Conservation (phyloP, 2,888 invertebrate genomes). For the Sinhomidia bicolor region DNA sequence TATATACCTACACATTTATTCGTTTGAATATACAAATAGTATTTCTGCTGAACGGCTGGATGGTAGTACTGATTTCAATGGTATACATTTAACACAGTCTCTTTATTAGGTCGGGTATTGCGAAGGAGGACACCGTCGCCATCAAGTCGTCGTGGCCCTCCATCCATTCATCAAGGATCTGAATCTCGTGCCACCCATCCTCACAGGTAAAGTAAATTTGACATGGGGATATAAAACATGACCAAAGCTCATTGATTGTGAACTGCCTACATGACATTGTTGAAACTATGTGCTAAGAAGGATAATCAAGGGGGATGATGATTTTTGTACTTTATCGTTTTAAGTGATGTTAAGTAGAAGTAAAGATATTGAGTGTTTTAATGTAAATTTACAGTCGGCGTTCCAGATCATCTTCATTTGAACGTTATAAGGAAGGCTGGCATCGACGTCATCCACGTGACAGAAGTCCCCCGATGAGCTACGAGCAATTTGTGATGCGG, state of each 20-base stretch:
- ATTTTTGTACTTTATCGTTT: too few species aligned
- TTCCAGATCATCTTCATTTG: slow-evolving; percentile 51
- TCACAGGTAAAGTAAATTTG: not conserved
- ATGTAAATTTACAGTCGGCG: slow-evolving; percentile 37
- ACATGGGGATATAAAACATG: not conserved
- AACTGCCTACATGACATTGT: too few species aligned
- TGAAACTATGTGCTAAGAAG: too few species aligned
- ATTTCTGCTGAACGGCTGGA: not conserved
- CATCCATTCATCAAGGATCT: not conserved
- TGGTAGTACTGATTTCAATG: too few species aligned
- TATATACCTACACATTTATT: not conserved
- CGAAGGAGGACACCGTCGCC: slow-evolving; percentile 53
- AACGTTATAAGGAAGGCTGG: slow-evolving; percentile 48
- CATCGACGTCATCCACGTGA: slow-evolving; percentile 14
- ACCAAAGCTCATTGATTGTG: too few species aligned
- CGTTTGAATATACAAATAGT: not conserved
- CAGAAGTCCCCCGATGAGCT: slow-evolving; percentile 44
- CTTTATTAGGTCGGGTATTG: slow-evolving; percentile 51
- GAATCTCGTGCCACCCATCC: not conserved
- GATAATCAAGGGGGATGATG: too few species aligned
- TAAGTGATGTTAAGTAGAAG: not conserved
- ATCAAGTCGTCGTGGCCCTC: not conserved
- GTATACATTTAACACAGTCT: too few species aligned
- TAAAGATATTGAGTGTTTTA: not conserved
- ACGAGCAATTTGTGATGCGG: slow-evolving; percentile 44